A percentile compares a stretch with the other conserved stretches of the same genome.
Evolutionary conservation across 1,140 invertebrate species (phyloP).

Genomic region (Drosophila setifemur): DNA sequence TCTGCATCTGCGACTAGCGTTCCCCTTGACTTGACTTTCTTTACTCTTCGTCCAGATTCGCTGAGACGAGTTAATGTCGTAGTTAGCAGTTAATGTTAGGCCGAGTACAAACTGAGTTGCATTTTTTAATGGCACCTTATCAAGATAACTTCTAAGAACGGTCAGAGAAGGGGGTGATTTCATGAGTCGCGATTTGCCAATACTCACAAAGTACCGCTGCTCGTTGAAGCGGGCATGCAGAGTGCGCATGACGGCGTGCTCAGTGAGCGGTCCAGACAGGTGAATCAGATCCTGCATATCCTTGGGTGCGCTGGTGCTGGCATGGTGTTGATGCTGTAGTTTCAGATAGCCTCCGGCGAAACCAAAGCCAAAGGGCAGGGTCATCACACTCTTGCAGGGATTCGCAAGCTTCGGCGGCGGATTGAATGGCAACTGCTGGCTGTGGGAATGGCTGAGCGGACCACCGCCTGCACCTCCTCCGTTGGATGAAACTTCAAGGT

Average conservation of each 20-base stretch:
- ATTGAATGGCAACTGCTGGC: conserved; percentile 58
- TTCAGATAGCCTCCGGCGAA: conserved; percentile 27
- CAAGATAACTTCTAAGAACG: conserved; percentile 47
- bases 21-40: conserved; percentile 14
- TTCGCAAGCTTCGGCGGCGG: conserved; percentile 57
- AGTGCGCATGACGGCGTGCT: conserved; percentile 95
- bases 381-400: conserved; percentile 74
- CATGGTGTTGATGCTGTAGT: conserved; percentile 15
- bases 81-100: conserved; percentile 67
- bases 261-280: conserved; percentile 94
- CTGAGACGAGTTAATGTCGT: conserved; percentile 53
- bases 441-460: conserved; percentile 26
- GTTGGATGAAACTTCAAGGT: conserved; percentile 7
- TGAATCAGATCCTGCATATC: conserved; percentile 95
- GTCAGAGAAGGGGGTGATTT: not conserved
- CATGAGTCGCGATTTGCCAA: no score
- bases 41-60: conserved; percentile 7
- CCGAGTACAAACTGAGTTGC: conserved; percentile 53
- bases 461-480: not conserved
- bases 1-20: not conserved
- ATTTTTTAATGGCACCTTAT: conserved; percentile 69
- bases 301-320: conserved; percentile 35
- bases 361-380: conserved; percentile 66
- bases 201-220: conserved; percentile 94
- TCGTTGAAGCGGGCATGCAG: conserved; percentile 93